phyloP scores from a whole-genome alignment of 2,113 vertebrate genomes.

The Passerina amoena region DNA sequence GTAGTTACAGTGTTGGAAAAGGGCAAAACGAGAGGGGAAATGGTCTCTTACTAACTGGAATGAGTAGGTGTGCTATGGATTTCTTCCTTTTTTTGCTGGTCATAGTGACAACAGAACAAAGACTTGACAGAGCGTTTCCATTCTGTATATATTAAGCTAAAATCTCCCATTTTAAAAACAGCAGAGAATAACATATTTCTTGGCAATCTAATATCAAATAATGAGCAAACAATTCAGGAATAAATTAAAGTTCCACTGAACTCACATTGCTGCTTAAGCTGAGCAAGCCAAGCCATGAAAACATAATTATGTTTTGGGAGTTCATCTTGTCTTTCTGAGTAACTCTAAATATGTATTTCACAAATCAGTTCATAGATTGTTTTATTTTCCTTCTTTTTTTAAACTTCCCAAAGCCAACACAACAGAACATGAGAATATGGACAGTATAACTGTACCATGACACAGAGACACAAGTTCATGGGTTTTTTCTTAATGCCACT shows the following conservation, averaged over 20 bases:
- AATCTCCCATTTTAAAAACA: not conserved
- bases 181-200: not conserved
- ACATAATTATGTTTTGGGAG: conserved; percentile 4
- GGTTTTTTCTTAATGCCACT: not conserved
- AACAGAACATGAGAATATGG: not conserved
- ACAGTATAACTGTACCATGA: not conserved
- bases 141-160: not conserved
- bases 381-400: not conserved
- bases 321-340: not conserved
- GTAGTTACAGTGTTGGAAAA: not conserved
- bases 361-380: not conserved
- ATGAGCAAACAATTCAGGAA: conserved; percentile 31
- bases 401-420: not conserved
- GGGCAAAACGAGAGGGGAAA: not conserved
- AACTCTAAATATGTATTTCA: not conserved
- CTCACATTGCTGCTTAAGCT: conserved; percentile 1
- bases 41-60: not conserved
- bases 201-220: conserved; percentile 6
- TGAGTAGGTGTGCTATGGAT: not conserved
- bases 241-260: conserved; percentile 23
- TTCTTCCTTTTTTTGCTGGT: not conserved
- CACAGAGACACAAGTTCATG: not conserved
- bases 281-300: conserved; percentile 5
- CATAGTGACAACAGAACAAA: not conserved
- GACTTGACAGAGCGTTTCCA: not conserved